phyloP scores from a whole-genome alignment of 2,113 vertebrate species.

The Peromyscus polionotus region DNA sequence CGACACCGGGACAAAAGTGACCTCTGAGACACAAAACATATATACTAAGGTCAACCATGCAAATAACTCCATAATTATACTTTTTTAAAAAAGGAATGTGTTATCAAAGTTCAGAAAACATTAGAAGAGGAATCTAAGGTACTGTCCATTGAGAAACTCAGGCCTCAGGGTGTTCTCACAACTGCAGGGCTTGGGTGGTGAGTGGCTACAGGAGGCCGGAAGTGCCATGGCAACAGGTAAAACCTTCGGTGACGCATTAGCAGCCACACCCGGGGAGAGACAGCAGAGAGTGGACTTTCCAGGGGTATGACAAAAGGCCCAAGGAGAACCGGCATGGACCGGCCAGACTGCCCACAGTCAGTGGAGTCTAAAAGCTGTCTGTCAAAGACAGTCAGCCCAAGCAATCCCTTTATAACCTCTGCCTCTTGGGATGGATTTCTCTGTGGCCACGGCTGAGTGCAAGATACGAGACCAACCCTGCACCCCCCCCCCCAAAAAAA shows the following conservation, averaged over 20 bases:
- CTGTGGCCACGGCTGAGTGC: not conserved
- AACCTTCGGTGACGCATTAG: no score
- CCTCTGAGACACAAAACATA: conserved; percentile 85
- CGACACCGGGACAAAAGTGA: conserved; percentile 94
- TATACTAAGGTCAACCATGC: not conserved
- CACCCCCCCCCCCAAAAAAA: no score
- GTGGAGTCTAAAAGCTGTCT: not conserved
- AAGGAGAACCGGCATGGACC: not conserved
- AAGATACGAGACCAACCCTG: not conserved
- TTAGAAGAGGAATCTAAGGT: not conserved
- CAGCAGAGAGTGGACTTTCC: not conserved
- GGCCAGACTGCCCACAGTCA: not conserved
- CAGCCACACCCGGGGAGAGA: not conserved
- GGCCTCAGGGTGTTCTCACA: not conserved
- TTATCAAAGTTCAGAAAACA: not conserved
- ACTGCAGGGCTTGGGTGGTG: not conserved
- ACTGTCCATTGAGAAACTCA: not conserved
- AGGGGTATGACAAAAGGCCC: not conserved
- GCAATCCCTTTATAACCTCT: not conserved
- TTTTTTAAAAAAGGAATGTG: not conserved
- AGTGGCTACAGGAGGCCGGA: not conserved
- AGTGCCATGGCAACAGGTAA: not conserved
- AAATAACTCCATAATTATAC: accelerated
- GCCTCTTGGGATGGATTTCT: not conserved
- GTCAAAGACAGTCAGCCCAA: not conserved